Evolutionary conservation across 2,113 vertebrate genomes (phyloP).

Genomic region (Anguilla japonica): DNA sequence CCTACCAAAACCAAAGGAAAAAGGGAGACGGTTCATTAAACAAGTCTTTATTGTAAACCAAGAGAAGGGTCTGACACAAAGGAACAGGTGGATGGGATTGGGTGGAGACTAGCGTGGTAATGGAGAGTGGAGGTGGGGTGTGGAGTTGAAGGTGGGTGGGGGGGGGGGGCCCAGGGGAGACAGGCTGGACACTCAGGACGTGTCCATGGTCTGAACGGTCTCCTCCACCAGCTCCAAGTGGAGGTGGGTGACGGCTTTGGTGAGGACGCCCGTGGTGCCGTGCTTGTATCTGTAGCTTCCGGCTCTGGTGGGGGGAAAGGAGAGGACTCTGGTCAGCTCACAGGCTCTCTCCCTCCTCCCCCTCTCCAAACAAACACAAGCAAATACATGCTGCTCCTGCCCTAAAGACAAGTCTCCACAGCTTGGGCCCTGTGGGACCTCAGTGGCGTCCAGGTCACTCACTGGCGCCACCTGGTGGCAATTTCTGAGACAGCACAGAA

Average conservation of each 20-base stretch:
- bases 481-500: too few species aligned
- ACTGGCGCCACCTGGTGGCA: too few species aligned
- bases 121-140: not conserved
- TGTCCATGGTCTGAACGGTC: constrained; percentile 82
- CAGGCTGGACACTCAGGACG: constrained; percentile 57
- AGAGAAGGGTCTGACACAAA: not conserved
- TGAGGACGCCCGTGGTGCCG: constrained; percentile 79
- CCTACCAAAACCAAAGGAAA: not conserved
- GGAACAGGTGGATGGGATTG: too few species aligned
- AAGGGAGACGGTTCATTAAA: not conserved
- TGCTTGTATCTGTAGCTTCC: constrained; percentile 72
- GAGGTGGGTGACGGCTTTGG: constrained; percentile 61
- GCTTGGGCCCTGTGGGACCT: not conserved
- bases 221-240: constrained; percentile 78
- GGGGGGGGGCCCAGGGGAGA: not conserved
- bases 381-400: not conserved
- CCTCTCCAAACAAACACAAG: not conserved
- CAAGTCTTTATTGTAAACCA: constrained; percentile 25
- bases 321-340: not conserved
- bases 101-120: too few species aligned
- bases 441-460: too few species aligned
- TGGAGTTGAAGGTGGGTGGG: constrained; percentile 14
- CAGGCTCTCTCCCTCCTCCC: not conserved
- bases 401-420: not conserved
- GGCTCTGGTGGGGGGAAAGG: constrained; percentile 48